Evolutionary conservation across 2,113 vertebrate species (phyloP).

Genomic region (Platysteira castanea): DNA sequence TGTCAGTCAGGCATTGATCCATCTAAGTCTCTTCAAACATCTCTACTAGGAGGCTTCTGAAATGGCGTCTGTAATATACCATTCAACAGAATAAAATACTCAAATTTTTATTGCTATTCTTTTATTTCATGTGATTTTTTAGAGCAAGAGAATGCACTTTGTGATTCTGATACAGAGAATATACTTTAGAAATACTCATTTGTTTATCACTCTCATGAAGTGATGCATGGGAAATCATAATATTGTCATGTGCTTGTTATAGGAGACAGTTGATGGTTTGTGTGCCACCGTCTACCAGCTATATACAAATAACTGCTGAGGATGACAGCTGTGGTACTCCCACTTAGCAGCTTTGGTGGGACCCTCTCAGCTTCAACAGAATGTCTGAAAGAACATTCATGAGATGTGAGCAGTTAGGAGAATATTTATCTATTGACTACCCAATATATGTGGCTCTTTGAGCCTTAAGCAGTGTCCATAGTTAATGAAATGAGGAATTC

Average conservation of each 20-base stretch:
- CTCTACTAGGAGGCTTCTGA: not conserved
- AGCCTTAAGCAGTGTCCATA: not conserved
- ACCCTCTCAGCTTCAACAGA: not conserved
- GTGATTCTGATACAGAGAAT: not conserved
- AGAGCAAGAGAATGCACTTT: not conserved
- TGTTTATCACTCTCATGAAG: not conserved
- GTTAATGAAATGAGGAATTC: not conserved
- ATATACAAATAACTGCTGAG: not conserved
- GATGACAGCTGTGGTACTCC: conserved; percentile 16
- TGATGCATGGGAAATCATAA: not conserved
- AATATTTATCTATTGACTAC: not conserved
- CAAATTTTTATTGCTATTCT: not conserved
- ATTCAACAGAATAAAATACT: not conserved
- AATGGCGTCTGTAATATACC: not conserved
- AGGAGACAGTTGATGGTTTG: not conserved
- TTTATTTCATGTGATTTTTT: not conserved
- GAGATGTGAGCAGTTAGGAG: not conserved
- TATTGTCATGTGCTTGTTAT: not conserved
- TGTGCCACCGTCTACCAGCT: not conserved
- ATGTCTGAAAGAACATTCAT: not conserved
- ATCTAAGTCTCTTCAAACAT: not conserved
- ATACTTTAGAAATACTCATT: not conserved
- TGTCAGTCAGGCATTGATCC: not conserved
- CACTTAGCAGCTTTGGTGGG: conserved; percentile 28
- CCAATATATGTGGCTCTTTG: not conserved